Evolutionary conservation across 2,888 invertebrate species (phyloP).

Genomic region (Acrobasis consociella): DNA sequence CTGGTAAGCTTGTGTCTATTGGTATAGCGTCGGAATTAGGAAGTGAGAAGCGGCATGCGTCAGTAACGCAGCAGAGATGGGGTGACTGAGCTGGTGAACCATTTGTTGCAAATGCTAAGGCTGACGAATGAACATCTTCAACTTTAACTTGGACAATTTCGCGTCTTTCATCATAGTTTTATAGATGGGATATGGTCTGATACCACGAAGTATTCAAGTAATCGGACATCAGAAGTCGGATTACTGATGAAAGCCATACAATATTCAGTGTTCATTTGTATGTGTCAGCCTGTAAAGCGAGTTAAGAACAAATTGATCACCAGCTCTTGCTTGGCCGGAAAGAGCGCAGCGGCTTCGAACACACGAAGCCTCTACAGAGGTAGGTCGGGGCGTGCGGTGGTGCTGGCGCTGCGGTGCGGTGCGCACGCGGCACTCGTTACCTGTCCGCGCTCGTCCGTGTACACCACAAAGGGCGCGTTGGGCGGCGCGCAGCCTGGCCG

Average conservation of each 20-base stretch:
- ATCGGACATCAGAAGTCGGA: not conserved
- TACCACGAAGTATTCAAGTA: not conserved
- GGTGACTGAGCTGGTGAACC: slow-evolving; percentile 22
- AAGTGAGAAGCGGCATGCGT: slow-evolving; percentile 47
- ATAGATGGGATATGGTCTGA: not conserved
- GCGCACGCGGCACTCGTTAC: slow-evolving; percentile 85
- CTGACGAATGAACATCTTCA: not conserved
- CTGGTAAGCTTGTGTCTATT: slow-evolving; percentile 28
- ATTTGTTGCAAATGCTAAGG: slow-evolving; percentile 1
- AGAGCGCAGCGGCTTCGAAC: slow-evolving; percentile 10
- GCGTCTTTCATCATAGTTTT: not conserved
- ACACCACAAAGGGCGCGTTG: slow-evolving; percentile 96
- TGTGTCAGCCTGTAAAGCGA: not conserved
- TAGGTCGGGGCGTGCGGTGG: not conserved
- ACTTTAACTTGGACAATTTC: not conserved
- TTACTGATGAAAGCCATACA: not conserved
- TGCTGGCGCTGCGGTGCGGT: slow-evolving; percentile 39
- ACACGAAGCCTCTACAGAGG: not conserved
- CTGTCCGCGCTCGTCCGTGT: slow-evolving; percentile 98
- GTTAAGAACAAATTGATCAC: slow-evolving; percentile 9
- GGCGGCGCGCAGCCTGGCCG: slow-evolving; percentile 87
- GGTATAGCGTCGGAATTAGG: slow-evolving; percentile 27
- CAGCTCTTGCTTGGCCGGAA: slow-evolving; percentile 4
- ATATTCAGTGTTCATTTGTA: not conserved
- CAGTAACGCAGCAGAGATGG: slow-evolving; percentile 23